Evolutionary conservation across 2,797 vertebrate species (phyloP), one percentile per base, ranked within the genome.

Genomic region (Acanthurus lineatus): DNA sequence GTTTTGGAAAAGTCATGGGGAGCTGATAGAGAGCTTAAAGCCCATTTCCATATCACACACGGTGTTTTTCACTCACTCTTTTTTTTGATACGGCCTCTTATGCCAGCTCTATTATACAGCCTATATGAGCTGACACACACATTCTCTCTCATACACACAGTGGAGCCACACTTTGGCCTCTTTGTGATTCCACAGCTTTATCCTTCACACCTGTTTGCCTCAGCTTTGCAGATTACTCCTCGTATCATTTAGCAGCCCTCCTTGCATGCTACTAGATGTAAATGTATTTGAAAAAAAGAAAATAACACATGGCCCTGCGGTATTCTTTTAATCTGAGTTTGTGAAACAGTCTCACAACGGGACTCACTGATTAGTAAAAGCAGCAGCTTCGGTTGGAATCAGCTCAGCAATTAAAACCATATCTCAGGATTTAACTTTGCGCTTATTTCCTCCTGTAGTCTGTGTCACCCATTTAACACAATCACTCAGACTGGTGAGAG

Each of bases 391-490:
- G 32, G 38, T 15, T 45, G 51, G 42, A 73, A 74, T 73, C 63
- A 68, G 35, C 57, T 68, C 25, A 12, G 72, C 61, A 75, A 69
- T 81, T 82, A 77, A 79, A 79, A 78, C n/a, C 32, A 44, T 51
- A 69, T 65, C 72, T 74, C 20, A 25, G 35, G 65, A 74, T 78
- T 88, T 82, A 82, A 65, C 83, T 61, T 72, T 71, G 73, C 67
- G 64, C 65, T 69, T 64, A 67, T 35, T 54, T 69, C 25, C n/a
- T 71, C 60, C 52, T 67, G 61, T 82, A 77, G 79, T 81, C 81
- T 53, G 49, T 25, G 49, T 63, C 58, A 0, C 35, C 51, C 45
- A 44, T 88, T 75, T 45, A 69, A 74, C 66, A 79, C 69, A 81
- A 83, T 88, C 51, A 72, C 48, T 82, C 62, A 76, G 38, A 69